Evolutionary conservation across 2,797 vertebrate species (phyloP), one percentile per base, ranked within the genome.

Genomic region (Telmatherina bonti): DNA sequence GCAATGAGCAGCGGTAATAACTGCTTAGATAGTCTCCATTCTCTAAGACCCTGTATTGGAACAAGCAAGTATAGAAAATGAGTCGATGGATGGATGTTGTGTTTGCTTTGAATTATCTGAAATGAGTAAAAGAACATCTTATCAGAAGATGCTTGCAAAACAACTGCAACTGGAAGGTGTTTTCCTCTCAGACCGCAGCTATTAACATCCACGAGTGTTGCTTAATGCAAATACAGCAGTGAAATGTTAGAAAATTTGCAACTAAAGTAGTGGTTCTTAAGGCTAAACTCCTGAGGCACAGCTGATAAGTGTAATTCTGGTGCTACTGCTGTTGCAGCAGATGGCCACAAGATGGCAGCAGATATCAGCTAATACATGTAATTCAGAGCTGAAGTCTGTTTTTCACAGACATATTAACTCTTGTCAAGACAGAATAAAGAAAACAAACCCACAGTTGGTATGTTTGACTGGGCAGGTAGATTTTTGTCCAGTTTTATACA

Each of bases 311-410:
- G 13, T 5, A 20, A 9, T 12, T 52, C 13, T 3, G 15, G 15
- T 18, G 27, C 24, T 52, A 10, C 51, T 22, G 75, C 36, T 86
- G 62, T 76, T 64, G 22, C 53, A 0, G 13, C 18, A 43, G 0
- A 27, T 24, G 38, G 4, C 91, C 92, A 91, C 83, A 60, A 72
- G 92, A 70, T 84, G 92, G 77, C 80, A 84, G 76, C 63, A 89
- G 54, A 83, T 41, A 15, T 15, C 30, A 67, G 57, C 16, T 52
- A 64, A 85, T 85, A 0, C 49, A 26, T 55, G 15, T 49, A 3
- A 1, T 7, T 0, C 27, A 45, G 20, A 20, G 20, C 43, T 11
- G 43, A 47, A 7, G 43, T 47, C 15, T 10, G n/a, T 9, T 2
- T 8, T 7, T 52, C 31, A n/a, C 1, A 57, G 6, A 56, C 12